These are phyloP conservation scores for Leptura quadrifasciata DNA, from an alignment of 2,888 invertebrate genomes.

Conservation along the genomic window DNA sequence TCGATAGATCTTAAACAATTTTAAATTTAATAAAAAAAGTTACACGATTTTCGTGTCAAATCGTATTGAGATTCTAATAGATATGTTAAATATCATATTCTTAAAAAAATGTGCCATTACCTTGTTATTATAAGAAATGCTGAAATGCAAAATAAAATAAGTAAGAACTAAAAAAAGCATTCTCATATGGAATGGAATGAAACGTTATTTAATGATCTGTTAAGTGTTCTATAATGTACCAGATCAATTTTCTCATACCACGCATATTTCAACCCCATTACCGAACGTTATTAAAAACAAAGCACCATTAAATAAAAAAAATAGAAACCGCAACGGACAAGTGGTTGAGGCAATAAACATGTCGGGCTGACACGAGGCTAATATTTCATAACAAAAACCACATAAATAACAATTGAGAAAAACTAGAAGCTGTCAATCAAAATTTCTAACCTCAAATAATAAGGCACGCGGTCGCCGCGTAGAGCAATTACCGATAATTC, in stretches of 20 bases:
- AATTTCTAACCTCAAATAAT: conserved; percentile 64
- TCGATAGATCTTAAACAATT: too few relatives aligned
- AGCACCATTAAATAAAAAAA: conserved; percentile 55
- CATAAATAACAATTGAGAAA: conserved; percentile 68
- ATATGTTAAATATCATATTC: too few relatives aligned
- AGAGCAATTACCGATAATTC: conserved; percentile 61
- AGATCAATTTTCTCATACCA: conserved; percentile 53
- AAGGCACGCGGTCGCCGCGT: conserved; percentile 52
- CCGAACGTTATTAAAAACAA: conserved; percentile 51
- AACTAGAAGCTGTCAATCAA: conserved; percentile 71
- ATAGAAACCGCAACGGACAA: conserved; percentile 54
- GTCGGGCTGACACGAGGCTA: conserved; percentile 57
- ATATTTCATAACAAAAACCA: conserved; percentile 62
- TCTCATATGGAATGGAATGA: background rate
- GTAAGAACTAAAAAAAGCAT: background rate
- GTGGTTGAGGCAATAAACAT: conserved; percentile 59
- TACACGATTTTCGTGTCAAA: too few relatives aligned
- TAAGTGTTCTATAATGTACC: background rate
- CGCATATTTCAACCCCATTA: conserved; percentile 51
- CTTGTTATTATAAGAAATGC: too few relatives aligned
- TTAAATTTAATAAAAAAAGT: too few relatives aligned
- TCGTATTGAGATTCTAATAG: too few relatives aligned
- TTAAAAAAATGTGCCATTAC: too few relatives aligned
- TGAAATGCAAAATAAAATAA: too few relatives aligned
- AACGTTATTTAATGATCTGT: background rate